Conservation (phyloP, 2,888 invertebrate species). For the Phania funesta region DNA sequence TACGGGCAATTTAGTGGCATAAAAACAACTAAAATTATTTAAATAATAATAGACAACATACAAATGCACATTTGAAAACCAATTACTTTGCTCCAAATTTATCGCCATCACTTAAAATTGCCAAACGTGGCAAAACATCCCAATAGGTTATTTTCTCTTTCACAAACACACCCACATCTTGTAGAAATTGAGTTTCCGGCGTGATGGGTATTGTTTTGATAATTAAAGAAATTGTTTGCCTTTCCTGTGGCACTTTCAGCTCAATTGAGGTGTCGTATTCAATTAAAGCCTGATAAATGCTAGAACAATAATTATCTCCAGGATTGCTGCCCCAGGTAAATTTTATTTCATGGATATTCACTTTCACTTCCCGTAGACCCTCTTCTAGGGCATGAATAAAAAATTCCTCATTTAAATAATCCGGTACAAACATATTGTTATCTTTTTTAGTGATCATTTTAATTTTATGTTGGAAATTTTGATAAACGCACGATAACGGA, state of each 20-base stretch:
- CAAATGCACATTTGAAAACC: not conserved
- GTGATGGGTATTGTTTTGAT: slow-evolving; percentile 77
- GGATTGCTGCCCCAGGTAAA: slow-evolving; percentile 76
- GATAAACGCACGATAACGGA: not conserved
- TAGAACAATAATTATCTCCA: slow-evolving; percentile 78
- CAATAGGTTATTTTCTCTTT: slow-evolving; percentile 80
- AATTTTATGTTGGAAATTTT: not conserved
- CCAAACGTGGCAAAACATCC: slow-evolving; percentile 79
- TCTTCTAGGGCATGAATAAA: slow-evolving; percentile 75
- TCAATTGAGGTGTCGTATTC: not conserved
- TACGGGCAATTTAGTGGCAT: slow-evolving; percentile 73
- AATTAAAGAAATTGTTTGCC: slow-evolving; percentile 73
- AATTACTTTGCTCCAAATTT: slow-evolving; percentile 75
- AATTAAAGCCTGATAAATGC: slow-evolving; percentile 74
- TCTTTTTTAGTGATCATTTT: slow-evolving; percentile 70
- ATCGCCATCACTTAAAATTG: slow-evolving; percentile 75
- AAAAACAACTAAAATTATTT: slow-evolving; percentile 70
- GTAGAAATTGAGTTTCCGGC: slow-evolving; percentile 74
- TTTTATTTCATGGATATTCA: slow-evolving; percentile 70
- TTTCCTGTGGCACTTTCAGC: slow-evolving; percentile 33
- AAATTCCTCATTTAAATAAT: slow-evolving; percentile 72
- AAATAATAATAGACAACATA: not conserved
- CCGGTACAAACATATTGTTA: slow-evolving; percentile 72
- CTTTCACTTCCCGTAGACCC: slow-evolving; percentile 71
- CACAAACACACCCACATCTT: slow-evolving; percentile 79